These are phyloP conservation scores for Talpa occidentalis DNA, from an alignment of 2,113 vertebrate genomes.

Conservation along the genomic window DNA sequence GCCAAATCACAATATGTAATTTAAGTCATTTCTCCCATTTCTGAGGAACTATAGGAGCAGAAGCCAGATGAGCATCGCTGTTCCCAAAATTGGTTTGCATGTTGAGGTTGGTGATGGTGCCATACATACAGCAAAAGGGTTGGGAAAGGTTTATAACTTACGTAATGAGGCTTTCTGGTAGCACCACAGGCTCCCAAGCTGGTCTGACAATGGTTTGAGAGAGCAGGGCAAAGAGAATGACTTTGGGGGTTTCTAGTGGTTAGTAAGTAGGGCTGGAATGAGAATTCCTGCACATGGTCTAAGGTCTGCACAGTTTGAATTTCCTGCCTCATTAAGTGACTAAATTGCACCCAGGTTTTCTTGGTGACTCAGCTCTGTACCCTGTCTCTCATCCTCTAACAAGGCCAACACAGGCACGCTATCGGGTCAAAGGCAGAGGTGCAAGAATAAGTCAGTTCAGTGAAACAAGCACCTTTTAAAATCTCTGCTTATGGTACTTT, in stretches of 20 bases:
- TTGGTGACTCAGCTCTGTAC: not conserved
- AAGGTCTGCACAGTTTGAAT: not conserved
- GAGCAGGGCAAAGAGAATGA: not conserved
- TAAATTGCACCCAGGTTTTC: not conserved
- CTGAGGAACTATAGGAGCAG: not conserved
- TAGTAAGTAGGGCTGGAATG: fast-evolving
- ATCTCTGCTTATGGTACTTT: not conserved
- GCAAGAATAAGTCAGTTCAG: not conserved
- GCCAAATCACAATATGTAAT: not conserved
- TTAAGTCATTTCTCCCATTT: not conserved
- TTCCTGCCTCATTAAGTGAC: not conserved
- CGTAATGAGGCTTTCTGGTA: not conserved
- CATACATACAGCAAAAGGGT: not conserved
- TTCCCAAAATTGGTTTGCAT: not conserved
- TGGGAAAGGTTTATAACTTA: not conserved
- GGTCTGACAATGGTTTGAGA: not conserved
- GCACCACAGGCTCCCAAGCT: not conserved
- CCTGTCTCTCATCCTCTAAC: not conserved
- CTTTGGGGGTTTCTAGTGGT: not conserved
- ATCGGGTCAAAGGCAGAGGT: not conserved
- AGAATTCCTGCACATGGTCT: not conserved
- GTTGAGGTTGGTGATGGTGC: not conserved
- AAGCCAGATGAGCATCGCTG: not conserved
- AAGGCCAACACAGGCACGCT: not conserved
- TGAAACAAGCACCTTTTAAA: not conserved